A percentile compares a stretch with the other conserved stretches of the same genome.
These are phyloP conservation scores for Tiliacea aurago DNA, from an alignment of 2,888 invertebrate species.

Conservation along the genomic window DNA sequence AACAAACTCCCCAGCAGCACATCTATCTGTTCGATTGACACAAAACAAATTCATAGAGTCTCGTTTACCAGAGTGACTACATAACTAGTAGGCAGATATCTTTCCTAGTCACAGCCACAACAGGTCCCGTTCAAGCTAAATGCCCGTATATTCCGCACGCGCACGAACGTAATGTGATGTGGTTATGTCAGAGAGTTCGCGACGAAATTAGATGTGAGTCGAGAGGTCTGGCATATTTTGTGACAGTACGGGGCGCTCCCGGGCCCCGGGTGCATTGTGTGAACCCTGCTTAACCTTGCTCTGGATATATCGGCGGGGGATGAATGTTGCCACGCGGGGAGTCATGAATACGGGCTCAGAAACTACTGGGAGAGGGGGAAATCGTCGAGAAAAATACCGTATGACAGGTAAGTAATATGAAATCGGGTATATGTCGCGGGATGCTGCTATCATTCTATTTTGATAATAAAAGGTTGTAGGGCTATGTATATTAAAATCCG, in stretches of 20 bases:
- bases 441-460: conserved; percentile 23
- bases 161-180: conserved; percentile 64
- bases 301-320: conserved; percentile 42
- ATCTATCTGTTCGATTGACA: neutral
- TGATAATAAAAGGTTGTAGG: conserved; percentile 6
- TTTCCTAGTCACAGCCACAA: neutral
- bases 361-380: conserved; percentile 40
- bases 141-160: conserved; percentile 33
- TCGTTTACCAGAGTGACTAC: neutral
- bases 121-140: neutral
- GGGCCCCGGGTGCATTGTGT: conserved; percentile 50
- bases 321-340: conserved; percentile 16
- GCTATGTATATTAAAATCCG: neutral
- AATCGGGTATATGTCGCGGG: conserved; percentile 26
- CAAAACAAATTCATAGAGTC: neutral
- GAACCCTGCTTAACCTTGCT: conserved; percentile 55
- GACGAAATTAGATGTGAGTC: conserved; percentile 67
- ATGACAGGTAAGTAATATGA: conserved; percentile 48
- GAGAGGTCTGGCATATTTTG: conserved; percentile 59
- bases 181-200: conserved; percentile 66
- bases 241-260: conserved; percentile 41
- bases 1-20: neutral
- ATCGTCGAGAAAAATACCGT: conserved; percentile 35
- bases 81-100: neutral
- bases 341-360: conserved; percentile 28